Conservation (phyloP, 2,888 invertebrate species). For the Xestia xanthographa region DNA sequence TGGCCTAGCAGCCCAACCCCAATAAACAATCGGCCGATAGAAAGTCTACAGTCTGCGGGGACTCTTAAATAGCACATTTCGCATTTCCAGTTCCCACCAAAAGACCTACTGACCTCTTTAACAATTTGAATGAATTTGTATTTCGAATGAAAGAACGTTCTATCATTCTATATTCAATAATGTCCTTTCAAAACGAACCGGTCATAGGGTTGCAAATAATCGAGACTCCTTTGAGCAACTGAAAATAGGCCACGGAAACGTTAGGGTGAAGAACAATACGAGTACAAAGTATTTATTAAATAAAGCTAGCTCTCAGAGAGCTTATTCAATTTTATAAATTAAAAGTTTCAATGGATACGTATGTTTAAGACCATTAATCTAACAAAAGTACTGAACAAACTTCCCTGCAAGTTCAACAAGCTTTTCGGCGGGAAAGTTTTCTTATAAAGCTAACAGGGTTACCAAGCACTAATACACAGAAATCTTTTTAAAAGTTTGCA, state of each 20-base stretch:
- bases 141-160: background rate
- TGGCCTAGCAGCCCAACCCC: background rate
- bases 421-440: constrained; percentile 51
- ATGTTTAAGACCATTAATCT: constrained; percentile 53
- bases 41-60: background rate
- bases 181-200: background rate
- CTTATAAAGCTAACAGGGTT: constrained; percentile 35
- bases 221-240: constrained; percentile 10
- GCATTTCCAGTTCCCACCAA: constrained; percentile 29
- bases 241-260: constrained; percentile 43
- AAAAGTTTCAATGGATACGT: constrained; percentile 51
- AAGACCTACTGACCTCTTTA: constrained; percentile 39
- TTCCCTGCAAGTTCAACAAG: constrained; percentile 48
- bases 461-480: background rate
- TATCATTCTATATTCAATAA: constrained; percentile 19
- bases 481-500: constrained; percentile 28
- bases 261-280: constrained; percentile 34
- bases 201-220: constrained; percentile 25
- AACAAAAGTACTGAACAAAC: constrained; percentile 58
- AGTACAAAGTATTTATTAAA: constrained; percentile 34
- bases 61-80: constrained; percentile 21
- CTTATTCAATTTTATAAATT: constrained; percentile 54
- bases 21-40: background rate
- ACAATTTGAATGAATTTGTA: constrained; percentile 42
- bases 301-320: constrained; percentile 10